Evolutionary conservation across 2,113 vertebrate genomes (phyloP), one percentile per base, ranked within the genome.

Genomic region (Periophthalmus modestus): DNA sequence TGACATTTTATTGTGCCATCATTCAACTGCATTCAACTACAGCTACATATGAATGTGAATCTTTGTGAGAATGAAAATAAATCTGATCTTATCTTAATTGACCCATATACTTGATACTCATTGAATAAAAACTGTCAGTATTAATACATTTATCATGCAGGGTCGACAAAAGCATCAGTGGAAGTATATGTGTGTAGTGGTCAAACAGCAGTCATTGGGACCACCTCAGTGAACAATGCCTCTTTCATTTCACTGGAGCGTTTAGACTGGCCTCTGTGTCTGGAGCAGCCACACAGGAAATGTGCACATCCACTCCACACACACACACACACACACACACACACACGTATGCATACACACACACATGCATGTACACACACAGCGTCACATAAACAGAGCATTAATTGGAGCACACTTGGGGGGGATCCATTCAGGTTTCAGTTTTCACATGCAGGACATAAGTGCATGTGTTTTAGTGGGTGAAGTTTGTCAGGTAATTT

Each of bases 151-250:
- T 39, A 9, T 43, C 9, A 43, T 43, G 7, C 39, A 43, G 39
- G 9, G 39, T 43, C 39, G 39, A 43, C 39, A 43, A 43, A 43
- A 43, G 10, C 9, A 39, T 9, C 9, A 39, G 28, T 28, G 28
- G 28, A 28, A 28, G 39, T 43, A 10, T 43, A 10, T 77, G 68
- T 69, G 65, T 72, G 58, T 15, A 57, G 61, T 80, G 74, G 65
- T 73, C 36, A 55, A 75, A 55, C 79, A 78, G 78, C 78, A 79
- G 84, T 89, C 85, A 87, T 33, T 66, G 43, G 83, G 94, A 94
- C 94, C 94, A 94, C 94, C 93, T 91, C 85, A 76, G 88, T 80
- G 92, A 93, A 94, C 93, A 94, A 94, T 94, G 85, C 84, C 63
- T 74, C 92, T 90, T 93, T 94, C 92, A 91, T 91, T 85, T 72